phyloP scores from a whole-genome alignment of 2,888 invertebrate species.

The Hoplodrina blanda region DNA sequence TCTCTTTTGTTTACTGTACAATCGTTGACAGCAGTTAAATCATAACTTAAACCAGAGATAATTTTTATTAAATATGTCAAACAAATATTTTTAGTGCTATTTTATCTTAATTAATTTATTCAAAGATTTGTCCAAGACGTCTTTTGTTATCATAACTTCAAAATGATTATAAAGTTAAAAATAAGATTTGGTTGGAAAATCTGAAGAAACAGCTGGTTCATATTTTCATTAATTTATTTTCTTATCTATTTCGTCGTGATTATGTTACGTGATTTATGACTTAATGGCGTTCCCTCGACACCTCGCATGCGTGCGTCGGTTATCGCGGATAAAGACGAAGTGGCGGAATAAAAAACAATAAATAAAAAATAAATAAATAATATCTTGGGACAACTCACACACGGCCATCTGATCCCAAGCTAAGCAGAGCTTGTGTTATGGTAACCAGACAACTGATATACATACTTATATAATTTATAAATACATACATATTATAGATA shows the following conservation, averaged over 20 bases:
- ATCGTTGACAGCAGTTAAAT: background rate
- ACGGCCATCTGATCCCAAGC: no score
- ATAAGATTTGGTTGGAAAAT: background rate
- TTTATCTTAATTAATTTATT: conserved; percentile 8
- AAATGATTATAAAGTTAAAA: background rate
- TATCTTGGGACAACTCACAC: no score
- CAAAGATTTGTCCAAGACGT: background rate
- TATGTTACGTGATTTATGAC: conserved; percentile 1
- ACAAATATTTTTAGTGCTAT: conserved; percentile 10
- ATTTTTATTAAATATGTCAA: conserved; percentile 2
- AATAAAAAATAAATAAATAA: no score
- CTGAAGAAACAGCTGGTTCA: background rate
- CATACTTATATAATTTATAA: no score
- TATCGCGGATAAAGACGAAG: no score
- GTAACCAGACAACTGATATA: no score
- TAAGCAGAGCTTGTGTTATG: no score
- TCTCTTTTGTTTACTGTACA: background rate
- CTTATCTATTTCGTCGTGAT: conserved; percentile 6
- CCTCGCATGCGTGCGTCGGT: no score
- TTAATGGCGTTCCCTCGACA: no score
- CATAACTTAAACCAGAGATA: conserved; percentile 13
- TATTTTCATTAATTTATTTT: background rate
- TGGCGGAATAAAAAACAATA: no score
- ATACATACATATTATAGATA: no score
- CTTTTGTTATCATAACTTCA: background rate